Percentiles rank a stretch among this genome's conserved stretches.
These are phyloP conservation scores for Neotoxoptera formosana DNA, from an alignment of 1,140 invertebrate species.

Conservation along the genomic window DNA sequence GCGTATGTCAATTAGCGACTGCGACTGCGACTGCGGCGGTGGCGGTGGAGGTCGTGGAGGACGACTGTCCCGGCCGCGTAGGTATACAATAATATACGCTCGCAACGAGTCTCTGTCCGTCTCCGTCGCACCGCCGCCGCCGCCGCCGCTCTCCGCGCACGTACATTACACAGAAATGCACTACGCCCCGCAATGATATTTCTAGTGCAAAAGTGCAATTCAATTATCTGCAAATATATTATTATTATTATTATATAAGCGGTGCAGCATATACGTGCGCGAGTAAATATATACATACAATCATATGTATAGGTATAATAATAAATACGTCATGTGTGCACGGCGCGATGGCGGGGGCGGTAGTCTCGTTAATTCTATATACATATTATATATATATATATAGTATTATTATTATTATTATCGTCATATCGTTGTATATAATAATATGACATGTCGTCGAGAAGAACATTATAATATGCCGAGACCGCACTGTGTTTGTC, in stretches of 20 bases:
- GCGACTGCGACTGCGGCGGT: neutral
- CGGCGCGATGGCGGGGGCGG: neutral
- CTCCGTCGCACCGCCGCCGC: neutral
- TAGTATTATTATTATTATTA: no score
- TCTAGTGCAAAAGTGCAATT: neutral
- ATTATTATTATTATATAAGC: no score
- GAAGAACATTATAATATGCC: no score
- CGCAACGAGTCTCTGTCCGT: neutral
- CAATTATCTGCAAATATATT: neutral
- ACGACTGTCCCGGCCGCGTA: neutral
- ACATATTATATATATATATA: neutral
- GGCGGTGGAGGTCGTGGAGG: neutral
- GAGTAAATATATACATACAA: neutral
- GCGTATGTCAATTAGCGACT: conserved; percentile 3
- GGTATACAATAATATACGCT: neutral
- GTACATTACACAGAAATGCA: conserved; percentile 24
- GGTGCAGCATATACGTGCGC: no score
- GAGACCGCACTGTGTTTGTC: no score
- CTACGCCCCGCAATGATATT: neutral
- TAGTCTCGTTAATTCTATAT: neutral
- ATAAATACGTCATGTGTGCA: neutral
- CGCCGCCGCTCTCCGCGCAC: neutral
- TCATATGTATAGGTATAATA: no score
- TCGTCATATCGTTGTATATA: no score
- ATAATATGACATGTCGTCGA: no score